These are phyloP conservation scores for Chaunax sp. DNA, from an alignment of 2,797 vertebrate genomes.

Conservation along the genomic window DNA sequence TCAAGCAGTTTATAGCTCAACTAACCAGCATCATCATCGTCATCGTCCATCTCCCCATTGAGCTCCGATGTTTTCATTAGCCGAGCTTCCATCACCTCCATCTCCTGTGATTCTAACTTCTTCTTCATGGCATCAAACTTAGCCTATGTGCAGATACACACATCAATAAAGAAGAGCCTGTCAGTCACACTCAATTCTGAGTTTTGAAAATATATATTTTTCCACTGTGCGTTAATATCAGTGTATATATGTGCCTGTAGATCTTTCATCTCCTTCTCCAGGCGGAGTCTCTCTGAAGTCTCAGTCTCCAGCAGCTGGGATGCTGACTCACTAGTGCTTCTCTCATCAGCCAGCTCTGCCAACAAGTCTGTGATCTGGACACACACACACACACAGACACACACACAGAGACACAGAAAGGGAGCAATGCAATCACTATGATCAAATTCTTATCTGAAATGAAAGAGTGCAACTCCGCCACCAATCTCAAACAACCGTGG, in stretches of 20 bases:
- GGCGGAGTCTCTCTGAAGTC: conserved; percentile 91
- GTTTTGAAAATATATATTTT: neutral
- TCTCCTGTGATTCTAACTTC: conserved; percentile 92
- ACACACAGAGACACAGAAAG: conserved; percentile 12
- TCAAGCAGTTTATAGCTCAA: conserved; percentile 18
- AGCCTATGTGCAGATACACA: conserved; percentile 75
- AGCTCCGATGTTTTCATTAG: conserved; percentile 92
- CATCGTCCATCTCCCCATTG: conserved; percentile 92
- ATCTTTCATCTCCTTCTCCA: conserved; percentile 96
- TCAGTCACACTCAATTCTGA: neutral
- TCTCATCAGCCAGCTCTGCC: conserved; percentile 95
- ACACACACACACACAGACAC: conserved; percentile 42
- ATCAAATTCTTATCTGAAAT: conserved; percentile 39
- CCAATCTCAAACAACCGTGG: conserved; percentile 22
- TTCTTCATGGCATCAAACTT: conserved; percentile 94
- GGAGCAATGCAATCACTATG: conserved; percentile 24
- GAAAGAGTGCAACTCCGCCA: conserved; percentile 26
- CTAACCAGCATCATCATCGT: conserved; percentile 86
- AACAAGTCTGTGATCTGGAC: conserved; percentile 92
- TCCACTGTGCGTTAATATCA: conserved; percentile 4
- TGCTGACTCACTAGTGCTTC: conserved; percentile 94
- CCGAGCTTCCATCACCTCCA: conserved; percentile 97
- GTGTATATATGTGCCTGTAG: conserved; percentile 86
- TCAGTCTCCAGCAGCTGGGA: conserved; percentile 95
- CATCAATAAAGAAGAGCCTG: neutral